phyloP scores from a whole-genome alignment of 2,888 invertebrate species.

The Hemicrepidius hirtus region DNA sequence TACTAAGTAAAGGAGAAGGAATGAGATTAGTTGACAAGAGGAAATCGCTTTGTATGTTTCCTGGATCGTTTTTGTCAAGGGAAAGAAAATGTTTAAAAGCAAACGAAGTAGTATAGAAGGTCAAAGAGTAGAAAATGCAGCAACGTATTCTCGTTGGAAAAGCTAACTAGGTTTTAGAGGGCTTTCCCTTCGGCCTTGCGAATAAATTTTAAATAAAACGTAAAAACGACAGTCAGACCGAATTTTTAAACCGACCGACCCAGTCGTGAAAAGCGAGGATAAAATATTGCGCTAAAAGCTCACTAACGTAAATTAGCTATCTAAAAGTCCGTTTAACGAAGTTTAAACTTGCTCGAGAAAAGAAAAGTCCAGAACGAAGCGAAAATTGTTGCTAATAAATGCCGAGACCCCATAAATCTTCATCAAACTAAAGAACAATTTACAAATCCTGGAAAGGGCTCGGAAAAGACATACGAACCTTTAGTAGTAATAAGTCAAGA shows the following conservation, averaged over 20 bases:
- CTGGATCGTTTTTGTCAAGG: too few species aligned
- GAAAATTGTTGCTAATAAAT: conserved; percentile 30
- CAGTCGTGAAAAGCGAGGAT: conserved; percentile 7
- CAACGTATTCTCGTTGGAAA: conserved; percentile 1
- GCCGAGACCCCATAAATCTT: conserved; percentile 40
- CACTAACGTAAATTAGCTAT: conserved; percentile 37
- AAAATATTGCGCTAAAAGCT: conserved; percentile 42
- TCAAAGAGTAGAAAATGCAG: conserved; percentile 17
- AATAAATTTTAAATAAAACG: conserved; percentile 34
- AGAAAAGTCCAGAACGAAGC: conserved; percentile 12
- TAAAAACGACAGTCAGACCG: conserved; percentile 26
- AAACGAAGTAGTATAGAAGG: conserved; percentile 5
- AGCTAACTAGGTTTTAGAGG: conserved; percentile 24
- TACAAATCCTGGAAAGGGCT: conserved; percentile 39
- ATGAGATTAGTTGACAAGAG: too few species aligned
- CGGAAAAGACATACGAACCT: conserved; percentile 58
- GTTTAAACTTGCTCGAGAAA: conserved; percentile 34
- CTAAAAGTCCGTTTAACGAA: conserved; percentile 34
- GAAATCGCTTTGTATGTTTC: too few species aligned
- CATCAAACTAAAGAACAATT: conserved; percentile 40
- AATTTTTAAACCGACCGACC: conserved; percentile 21
- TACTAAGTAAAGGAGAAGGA: too few species aligned
- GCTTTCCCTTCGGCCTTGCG: conserved; percentile 17
- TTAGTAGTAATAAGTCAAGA: conserved; percentile 63
- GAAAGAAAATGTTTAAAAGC: not conserved